phyloP scores from a whole-genome alignment of 64 coral and sea anemone species.

The Stichodactyla mertensii region DNA sequence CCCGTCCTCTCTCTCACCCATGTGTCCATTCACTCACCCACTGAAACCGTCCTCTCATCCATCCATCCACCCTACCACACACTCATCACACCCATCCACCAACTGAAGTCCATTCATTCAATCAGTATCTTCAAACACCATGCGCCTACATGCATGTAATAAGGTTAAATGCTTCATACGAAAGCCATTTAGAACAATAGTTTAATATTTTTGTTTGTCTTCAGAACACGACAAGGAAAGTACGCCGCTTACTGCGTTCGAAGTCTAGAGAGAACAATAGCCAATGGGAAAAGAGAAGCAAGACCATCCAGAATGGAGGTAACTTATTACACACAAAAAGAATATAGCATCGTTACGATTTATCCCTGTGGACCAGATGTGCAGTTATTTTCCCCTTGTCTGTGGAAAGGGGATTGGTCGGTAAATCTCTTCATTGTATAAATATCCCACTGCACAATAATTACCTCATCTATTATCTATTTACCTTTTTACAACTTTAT shows the following conservation, averaged over 20 bases:
- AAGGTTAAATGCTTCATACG: background rate
- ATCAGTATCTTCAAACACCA: too few species aligned
- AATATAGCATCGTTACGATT: too few species aligned
- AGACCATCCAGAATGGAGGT: slow-evolving; percentile 95
- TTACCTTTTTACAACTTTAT: too few species aligned
- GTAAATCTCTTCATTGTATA: too few species aligned
- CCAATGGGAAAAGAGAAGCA: slow-evolving; percentile 84
- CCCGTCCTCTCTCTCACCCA: background rate
- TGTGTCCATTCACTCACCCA: background rate
- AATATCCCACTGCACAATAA: too few species aligned
- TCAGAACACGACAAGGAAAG: slow-evolving; percentile 81
- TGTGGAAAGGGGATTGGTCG: too few species aligned
- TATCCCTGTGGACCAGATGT: too few species aligned
- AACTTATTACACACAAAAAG: background rate
- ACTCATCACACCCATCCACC: too few species aligned
- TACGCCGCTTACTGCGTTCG: slow-evolving; percentile 79
- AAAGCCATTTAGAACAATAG: background rate
- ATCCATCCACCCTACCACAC: background rate
- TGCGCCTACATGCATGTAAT: too few species aligned
- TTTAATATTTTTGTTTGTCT: background rate
- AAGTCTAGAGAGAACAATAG: slow-evolving; percentile 78
- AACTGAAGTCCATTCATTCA: too few species aligned
- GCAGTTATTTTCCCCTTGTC: too few species aligned
- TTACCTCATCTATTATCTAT: too few species aligned
- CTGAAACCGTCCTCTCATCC: background rate